Evolutionary conservation across 2,797 vertebrate genomes (phyloP), one percentile per base, ranked within the genome.

Genomic region (Anguilla pacifica): DNA sequence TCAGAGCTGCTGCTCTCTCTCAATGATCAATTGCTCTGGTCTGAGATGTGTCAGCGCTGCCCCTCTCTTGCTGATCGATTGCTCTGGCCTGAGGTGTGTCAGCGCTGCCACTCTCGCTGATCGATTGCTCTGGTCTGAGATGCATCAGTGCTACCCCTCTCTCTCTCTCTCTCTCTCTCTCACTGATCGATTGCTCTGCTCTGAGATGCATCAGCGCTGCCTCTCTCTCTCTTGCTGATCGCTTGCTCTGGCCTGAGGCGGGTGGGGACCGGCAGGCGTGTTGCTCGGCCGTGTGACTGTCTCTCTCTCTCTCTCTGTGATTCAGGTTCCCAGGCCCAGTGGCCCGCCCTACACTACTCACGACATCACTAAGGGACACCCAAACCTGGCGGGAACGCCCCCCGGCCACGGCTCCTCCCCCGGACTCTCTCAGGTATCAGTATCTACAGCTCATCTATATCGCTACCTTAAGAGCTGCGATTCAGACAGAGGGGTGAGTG

Each of bases 341-440:
- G 96, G 97, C 92, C 96, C 97, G 91, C 96, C 96, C 90, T 99
- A 97, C 92, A 94, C 97, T 93, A 95, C 97, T 93, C 98, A 99
- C 93, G 98, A 99, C 95, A 96, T 99, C 95, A 96, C 95, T 95
- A 99, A 99, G 97, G 98, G 98, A 96, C 98, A 98, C 93, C 97
- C 98, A 31, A 98, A 95, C 93, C 96, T 99, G 94, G 96, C 97
- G 84, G 97, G 97, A 89, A 99, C 98, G 0, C 98, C 98, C 39
- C 98, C 98, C n/a, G 98, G 97, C 94, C 98, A 99, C 94, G 97
- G 97, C 59, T 96, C 98, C 90, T 98, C 98, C 92, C 97, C 97
- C 83, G 97, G 97, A 92, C 97, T 99, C 92, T 97, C 98, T 96
- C 98, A 99, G 98, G 98, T 99, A 97, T 95, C 95, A 87, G 89